Evolutionary conservation across 2,113 vertebrate species (phyloP).

Genomic region (Gallinago paraguaiae): DNA sequence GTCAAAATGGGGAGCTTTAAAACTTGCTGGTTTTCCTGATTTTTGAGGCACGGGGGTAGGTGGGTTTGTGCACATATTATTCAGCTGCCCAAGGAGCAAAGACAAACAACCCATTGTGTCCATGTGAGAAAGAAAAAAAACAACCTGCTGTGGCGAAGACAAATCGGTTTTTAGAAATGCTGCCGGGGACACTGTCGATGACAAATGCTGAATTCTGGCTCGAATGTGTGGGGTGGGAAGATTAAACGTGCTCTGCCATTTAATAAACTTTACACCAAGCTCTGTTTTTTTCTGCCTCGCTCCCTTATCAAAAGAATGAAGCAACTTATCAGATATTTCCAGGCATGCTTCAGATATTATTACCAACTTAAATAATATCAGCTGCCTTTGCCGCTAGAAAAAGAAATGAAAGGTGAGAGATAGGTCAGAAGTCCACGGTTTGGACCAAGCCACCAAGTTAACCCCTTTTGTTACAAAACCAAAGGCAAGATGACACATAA

Average conservation of each 20-base stretch:
- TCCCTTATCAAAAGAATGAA: constrained; percentile 38
- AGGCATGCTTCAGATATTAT: constrained; percentile 25
- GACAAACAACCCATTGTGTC: constrained; percentile 21
- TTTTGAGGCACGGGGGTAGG: background rate
- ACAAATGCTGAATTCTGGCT: constrained; percentile 34
- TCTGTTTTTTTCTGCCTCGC: background rate
- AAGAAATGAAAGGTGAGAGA: background rate
- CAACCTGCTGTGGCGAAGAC: constrained; percentile 8
- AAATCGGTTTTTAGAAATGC: background rate
- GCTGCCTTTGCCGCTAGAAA: background rate
- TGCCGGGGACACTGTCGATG: background rate
- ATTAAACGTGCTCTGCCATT: constrained; percentile 9
- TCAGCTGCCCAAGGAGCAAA: constrained; percentile 12
- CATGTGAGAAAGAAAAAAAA: background rate
- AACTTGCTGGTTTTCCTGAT: background rate
- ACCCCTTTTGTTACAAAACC: background rate
- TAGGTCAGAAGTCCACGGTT: background rate
- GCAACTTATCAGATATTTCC: constrained; percentile 44
- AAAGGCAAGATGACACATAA: background rate
- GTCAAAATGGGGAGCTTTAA: background rate
- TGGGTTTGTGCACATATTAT: background rate
- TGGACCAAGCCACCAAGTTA: background rate
- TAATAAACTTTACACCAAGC: constrained; percentile 32
- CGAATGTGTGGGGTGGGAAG: background rate
- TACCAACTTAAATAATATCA: constrained; percentile 1